phyloP scores from a whole-genome alignment of 2,113 vertebrate genomes.

The Stomatorhinus ivindoensis region DNA sequence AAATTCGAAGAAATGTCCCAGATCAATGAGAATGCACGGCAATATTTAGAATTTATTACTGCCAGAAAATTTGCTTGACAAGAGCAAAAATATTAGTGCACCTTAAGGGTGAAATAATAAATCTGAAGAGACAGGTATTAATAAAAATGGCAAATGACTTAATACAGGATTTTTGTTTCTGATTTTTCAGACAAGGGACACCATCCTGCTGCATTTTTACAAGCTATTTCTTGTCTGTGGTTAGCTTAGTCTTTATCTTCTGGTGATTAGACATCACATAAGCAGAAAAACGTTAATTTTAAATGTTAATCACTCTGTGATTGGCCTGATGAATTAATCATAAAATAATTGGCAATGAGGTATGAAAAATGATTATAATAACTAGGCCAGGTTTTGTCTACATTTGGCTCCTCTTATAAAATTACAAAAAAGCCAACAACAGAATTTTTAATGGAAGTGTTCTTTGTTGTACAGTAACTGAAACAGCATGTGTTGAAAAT shows the following conservation, averaged over 20 bases:
- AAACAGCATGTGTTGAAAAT: neutral
- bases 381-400: neutral
- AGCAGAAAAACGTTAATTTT: neutral
- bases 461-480: neutral
- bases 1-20: neutral
- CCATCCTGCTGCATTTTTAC: neutral
- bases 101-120: neutral
- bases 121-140: neutral
- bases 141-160: neutral
- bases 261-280: neutral
- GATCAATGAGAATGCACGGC: neutral
- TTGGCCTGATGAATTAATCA: slow-evolving; percentile 2
- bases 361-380: neutral
- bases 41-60: neutral
- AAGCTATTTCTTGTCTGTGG: neutral
- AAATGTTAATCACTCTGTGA: neutral
- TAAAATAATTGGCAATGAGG: neutral
- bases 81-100: neutral
- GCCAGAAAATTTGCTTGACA: neutral
- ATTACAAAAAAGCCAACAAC: neutral
- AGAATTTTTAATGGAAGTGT: neutral
- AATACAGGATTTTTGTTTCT: neutral
- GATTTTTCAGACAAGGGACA: neutral
- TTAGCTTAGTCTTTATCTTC: neutral
- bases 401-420: neutral